Evolutionary conservation across 30 jellyfish, hydroid and myxozoan species (phyloP).

Genomic region (Sanderia malayensis): DNA sequence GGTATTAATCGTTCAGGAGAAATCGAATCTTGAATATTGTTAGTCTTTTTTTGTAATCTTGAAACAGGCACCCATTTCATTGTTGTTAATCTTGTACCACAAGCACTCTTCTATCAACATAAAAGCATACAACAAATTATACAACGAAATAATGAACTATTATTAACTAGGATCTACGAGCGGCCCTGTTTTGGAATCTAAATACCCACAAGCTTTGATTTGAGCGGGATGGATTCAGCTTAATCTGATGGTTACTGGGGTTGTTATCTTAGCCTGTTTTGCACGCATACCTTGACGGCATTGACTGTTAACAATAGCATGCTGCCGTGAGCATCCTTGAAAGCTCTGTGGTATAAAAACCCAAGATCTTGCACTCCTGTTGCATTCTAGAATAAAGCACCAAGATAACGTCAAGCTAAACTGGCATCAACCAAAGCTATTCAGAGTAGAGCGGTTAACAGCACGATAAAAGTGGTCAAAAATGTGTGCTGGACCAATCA

Average conservation of each 20-base stretch:
- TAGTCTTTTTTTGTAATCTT: conserved; percentile 76
- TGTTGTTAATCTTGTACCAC: conserved; percentile 69
- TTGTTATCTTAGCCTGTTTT: too few relatives aligned
- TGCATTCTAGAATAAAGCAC: conserved; percentile 67
- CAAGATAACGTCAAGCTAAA: neutral
- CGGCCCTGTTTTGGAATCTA: too few relatives aligned
- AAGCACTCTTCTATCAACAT: conserved; percentile 40
- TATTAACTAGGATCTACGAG: too few relatives aligned
- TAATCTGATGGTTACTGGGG: too few relatives aligned
- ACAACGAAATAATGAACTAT: too few relatives aligned
- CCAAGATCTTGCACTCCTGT: conserved; percentile 98
- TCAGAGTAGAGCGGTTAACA: neutral
- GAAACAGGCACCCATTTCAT: conserved; percentile 97
- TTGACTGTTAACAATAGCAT: conserved; percentile 78
- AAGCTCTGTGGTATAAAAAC: conserved; percentile 69
- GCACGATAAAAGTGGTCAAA: too few relatives aligned
- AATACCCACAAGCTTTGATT: too few relatives aligned
- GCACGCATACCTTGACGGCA: conserved; percentile 68
- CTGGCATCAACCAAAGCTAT: neutral
- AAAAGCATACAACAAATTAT: neutral
- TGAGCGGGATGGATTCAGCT: too few relatives aligned
- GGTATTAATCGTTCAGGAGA: conserved; percentile 91
- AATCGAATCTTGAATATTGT: conserved; percentile 70
- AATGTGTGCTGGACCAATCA: too few relatives aligned
- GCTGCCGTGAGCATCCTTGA: conserved; percentile 92